Percentiles rank a stretch among this genome's conserved stretches.
Conservation (phyloP, 1,140 invertebrate species). For the Globodera rostochiensis region DNA sequence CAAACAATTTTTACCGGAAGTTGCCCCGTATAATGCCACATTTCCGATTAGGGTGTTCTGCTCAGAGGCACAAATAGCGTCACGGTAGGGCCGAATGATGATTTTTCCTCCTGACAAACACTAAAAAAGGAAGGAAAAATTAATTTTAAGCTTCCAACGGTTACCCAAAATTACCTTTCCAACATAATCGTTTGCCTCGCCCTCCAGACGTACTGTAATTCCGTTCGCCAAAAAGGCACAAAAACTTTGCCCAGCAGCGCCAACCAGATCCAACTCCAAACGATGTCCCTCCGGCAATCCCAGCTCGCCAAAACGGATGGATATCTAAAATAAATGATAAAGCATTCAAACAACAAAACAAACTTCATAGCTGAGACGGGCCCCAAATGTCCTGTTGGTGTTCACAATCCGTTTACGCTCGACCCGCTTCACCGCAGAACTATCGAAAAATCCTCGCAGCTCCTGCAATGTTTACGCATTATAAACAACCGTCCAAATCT, state of each 20-base stretch:
- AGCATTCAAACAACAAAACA: conserved; percentile 1
- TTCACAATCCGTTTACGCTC: conserved; percentile 87
- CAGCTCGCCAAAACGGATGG: conserved; percentile 81
- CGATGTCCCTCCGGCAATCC: conserved; percentile 81
- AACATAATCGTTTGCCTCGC: conserved; percentile 98
- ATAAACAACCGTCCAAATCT: no score
- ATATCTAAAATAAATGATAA: conserved; percentile 71
- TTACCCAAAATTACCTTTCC: conserved; percentile 73
- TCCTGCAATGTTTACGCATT: conserved; percentile 21
- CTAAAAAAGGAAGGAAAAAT: conserved; percentile 67
- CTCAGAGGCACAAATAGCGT: conserved; percentile 80
- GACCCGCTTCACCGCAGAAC: conserved; percentile 38
- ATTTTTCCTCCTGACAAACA: conserved; percentile 92
- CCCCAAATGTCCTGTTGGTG: conserved; percentile 86
- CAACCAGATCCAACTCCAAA: conserved; percentile 83
- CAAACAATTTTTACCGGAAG: conserved; percentile 70
- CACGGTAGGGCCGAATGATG: conserved; percentile 87
- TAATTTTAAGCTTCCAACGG: conserved; percentile 11
- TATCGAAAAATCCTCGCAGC: conserved; percentile 53
- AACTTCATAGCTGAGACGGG: conserved; percentile 87
- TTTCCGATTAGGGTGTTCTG: conserved; percentile 96
- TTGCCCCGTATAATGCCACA: conserved; percentile 95
- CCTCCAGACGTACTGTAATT: conserved; percentile 85
- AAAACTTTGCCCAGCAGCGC: conserved; percentile 98
- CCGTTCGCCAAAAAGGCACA: conserved; percentile 94